Evolutionary conservation across 2,113 vertebrate genomes (phyloP), one percentile per base, ranked within the genome.

Genomic region (Benitochromis conjunctus): DNA sequence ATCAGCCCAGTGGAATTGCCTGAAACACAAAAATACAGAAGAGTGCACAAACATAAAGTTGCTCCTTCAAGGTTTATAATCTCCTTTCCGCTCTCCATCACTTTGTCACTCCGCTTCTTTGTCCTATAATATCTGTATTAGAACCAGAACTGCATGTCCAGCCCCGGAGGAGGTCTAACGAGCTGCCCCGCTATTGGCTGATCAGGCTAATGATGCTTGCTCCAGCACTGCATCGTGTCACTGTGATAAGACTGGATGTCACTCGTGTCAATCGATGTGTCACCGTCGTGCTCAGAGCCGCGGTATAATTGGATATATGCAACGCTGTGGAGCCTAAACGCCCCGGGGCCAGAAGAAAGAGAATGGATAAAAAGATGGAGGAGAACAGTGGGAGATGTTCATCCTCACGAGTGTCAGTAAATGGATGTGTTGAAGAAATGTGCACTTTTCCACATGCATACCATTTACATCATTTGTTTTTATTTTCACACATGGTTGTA

Each of bases 201-300:
- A 91, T 92, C 84, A 83, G 82, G 83, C 84, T 94, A 92, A 94
- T 91, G 91, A 90, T 92, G 92, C 92, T 86, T 69, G 84, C 54
- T 64, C 89, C 79, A 29, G 86, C 92, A 85, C 89, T 84, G 92
- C 91, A 86, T 93, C 78, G 79, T 92, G 90, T 92, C 91, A 86
- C 82, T 19, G 86, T 78, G 92, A 93, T 93, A 91, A 93, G 90
- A 87, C 80, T n/a, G 83, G 88, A 84, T 90, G 91, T 88, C 84
- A 84, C 87, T 85, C 79, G 88, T 91, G 92, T 93, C 91, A 91
- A 87, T 94, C 80, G 91, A 93, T 93, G 91, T 94, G 90, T 92
- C 93, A 92, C 74, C 10, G 26, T 57, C 58, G 60, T 36, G 87
- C 91, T 81, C 93, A 56, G 88, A 93, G 87, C 87, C 21, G 26